phyloP scores from a whole-genome alignment of 2,113 vertebrate genomes.

The Elgaria multicarinata region DNA sequence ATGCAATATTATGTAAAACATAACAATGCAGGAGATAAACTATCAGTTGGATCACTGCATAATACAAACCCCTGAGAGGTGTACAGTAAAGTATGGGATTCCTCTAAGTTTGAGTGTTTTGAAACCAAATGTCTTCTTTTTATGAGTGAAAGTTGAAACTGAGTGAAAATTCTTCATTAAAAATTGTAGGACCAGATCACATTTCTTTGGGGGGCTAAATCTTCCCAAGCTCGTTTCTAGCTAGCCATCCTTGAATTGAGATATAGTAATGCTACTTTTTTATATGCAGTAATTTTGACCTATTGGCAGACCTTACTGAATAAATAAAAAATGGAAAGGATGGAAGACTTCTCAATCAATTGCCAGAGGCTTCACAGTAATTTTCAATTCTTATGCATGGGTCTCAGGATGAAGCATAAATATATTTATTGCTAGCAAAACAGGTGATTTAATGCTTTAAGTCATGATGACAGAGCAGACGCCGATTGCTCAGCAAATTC shows the following conservation, averaged over 20 bases:
- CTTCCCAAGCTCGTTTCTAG: too few species aligned
- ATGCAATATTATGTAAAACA: too few species aligned
- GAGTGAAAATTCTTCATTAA: background rate
- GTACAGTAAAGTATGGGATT: background rate
- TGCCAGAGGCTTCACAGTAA: slow-evolving; percentile 61
- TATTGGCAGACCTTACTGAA: slow-evolving; percentile 44
- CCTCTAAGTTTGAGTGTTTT: background rate
- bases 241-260: background rate
- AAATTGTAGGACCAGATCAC: background rate
- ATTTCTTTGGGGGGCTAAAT: background rate
- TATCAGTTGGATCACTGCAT: background rate
- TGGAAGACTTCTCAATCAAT: slow-evolving; percentile 57
- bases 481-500: slow-evolving; percentile 56
- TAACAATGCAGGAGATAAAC: too few species aligned
- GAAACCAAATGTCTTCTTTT: background rate
- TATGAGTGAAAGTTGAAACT: background rate
- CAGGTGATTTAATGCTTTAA: slow-evolving; percentile 14
- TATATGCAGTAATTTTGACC: slow-evolving; percentile 53
- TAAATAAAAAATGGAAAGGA: slow-evolving; percentile 36
- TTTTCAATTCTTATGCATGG: slow-evolving; percentile 75
- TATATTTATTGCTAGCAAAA: slow-evolving; percentile 68
- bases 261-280: background rate
- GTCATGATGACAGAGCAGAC: slow-evolving; percentile 47
- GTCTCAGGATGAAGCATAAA: slow-evolving; percentile 65
- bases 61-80: background rate